Percentiles rank a stretch among this genome's conserved stretches.
These are phyloP conservation scores for Sciurus carolinensis DNA, from an alignment of 2,797 vertebrate genomes.

Conservation along the genomic window DNA sequence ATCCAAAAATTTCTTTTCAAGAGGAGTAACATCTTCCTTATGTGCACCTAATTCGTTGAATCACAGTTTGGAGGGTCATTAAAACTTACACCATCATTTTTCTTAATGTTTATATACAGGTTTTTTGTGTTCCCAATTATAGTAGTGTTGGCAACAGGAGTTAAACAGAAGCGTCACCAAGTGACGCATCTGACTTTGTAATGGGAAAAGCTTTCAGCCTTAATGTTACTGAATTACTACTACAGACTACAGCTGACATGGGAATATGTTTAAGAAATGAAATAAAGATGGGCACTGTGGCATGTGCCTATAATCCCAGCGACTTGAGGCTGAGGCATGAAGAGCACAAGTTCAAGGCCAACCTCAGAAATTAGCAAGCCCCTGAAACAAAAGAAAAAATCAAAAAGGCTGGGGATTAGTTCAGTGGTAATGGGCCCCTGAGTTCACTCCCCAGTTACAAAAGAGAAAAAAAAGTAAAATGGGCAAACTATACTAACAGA, in stretches of 20 bases:
- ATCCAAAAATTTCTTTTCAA: conserved; percentile 66
- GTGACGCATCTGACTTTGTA: conserved; percentile 71
- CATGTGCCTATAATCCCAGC: no score
- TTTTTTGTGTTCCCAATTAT: conserved; percentile 69
- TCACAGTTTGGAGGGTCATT: conserved; percentile 67
- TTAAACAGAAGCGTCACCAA: conserved; percentile 50
- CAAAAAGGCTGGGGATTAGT: no score
- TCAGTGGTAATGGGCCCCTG: no score
- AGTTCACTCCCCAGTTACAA: no score
- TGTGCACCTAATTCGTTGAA: conserved; percentile 43
- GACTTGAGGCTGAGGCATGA: no score
- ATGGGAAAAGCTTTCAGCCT: conserved; percentile 62
- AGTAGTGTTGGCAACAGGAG: conserved; percentile 68
- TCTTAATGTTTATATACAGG: conserved; percentile 75
- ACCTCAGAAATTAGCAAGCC: no score
- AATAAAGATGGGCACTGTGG: not conserved
- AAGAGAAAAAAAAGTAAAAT: conserved; percentile 51
- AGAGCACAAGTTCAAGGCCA: no score
- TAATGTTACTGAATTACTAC: conserved; percentile 62
- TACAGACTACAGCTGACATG: not conserved
- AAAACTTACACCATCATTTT: conserved; percentile 72
- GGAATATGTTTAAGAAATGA: conserved; percentile 14
- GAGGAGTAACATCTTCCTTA: conserved; percentile 59
- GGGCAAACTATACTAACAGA: conserved; percentile 1
- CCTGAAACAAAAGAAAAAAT: no score